phyloP scores from a whole-genome alignment of 2,113 vertebrate species.

The Damaliscus lunatus region DNA sequence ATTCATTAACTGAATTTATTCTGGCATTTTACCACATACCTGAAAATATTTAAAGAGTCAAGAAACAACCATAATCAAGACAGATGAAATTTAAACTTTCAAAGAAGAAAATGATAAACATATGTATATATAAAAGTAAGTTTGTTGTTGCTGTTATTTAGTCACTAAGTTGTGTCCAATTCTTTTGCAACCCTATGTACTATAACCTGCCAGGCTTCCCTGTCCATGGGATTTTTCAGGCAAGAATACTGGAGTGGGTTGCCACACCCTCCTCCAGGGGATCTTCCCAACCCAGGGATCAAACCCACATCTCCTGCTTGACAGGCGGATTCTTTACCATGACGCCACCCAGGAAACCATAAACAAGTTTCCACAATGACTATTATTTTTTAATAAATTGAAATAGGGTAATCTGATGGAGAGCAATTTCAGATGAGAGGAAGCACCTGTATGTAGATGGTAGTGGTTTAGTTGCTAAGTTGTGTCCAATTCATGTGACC shows the following conservation, averaged over 20 bases:
- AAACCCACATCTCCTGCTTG: neutral
- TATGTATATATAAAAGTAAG: neutral
- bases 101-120: neutral
- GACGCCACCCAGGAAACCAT: neutral
- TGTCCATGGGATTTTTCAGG: neutral
- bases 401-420: neutral
- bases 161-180: neutral
- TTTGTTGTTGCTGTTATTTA: neutral
- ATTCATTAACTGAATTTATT: neutral
- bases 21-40: neutral
- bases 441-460: neutral
- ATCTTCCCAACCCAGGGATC: neutral
- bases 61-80: neutral
- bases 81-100: neutral
- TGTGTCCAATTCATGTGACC: neutral
- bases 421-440: neutral
- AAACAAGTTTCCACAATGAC: neutral
- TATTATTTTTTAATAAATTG: neutral
- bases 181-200: neutral
- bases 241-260: neutral
- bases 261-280: neutral
- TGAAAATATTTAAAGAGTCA: neutral
- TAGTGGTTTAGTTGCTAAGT: neutral
- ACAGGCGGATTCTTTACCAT: neutral
- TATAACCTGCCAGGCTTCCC: neutral